These are phyloP conservation scores for Delia radicum DNA, from an alignment of 1,140 invertebrate species.

Conservation along the genomic window DNA sequence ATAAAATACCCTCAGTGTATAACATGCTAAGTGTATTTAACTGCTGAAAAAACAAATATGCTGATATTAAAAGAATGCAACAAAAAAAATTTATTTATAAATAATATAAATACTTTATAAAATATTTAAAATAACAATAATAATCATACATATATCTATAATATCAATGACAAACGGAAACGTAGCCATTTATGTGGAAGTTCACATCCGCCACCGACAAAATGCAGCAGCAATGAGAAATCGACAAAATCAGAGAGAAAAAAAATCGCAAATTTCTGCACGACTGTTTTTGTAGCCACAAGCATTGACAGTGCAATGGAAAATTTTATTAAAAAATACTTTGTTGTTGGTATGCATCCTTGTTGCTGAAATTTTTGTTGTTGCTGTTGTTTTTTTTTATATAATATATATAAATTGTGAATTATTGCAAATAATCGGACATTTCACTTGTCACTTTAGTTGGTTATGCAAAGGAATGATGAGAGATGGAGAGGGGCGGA, in stretches of 20 bases:
- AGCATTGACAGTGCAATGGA: conserved; percentile 12
- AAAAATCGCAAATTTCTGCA: background rate
- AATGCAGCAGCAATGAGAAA: conserved; percentile 1
- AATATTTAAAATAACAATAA: conserved; percentile 1
- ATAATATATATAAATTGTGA: conserved; percentile 37
- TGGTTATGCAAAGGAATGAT: background rate
- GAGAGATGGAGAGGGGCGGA: background rate
- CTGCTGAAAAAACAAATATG: too few relatives aligned
- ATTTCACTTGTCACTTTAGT: conserved; percentile 52
- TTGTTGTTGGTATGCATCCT: background rate
- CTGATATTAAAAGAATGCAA: too few relatives aligned
- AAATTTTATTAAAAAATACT: conserved; percentile 7
- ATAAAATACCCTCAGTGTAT: too few relatives aligned
- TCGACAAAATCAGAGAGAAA: background rate
- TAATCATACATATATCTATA: conserved; percentile 20
- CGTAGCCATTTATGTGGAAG: conserved; percentile 54
- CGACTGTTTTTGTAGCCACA: conserved; percentile 9
- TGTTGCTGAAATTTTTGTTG: background rate
- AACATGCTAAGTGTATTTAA: too few relatives aligned
- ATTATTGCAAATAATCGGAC: conserved; percentile 45
- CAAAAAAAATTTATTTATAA: too few relatives aligned
- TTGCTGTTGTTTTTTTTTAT: background rate
- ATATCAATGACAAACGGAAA: conserved; percentile 50
- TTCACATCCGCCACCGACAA: conserved; percentile 45
- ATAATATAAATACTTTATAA: background rate